phyloP scores from a whole-genome alignment of 2,888 invertebrate genomes.

The Ophion slaviceki region DNA sequence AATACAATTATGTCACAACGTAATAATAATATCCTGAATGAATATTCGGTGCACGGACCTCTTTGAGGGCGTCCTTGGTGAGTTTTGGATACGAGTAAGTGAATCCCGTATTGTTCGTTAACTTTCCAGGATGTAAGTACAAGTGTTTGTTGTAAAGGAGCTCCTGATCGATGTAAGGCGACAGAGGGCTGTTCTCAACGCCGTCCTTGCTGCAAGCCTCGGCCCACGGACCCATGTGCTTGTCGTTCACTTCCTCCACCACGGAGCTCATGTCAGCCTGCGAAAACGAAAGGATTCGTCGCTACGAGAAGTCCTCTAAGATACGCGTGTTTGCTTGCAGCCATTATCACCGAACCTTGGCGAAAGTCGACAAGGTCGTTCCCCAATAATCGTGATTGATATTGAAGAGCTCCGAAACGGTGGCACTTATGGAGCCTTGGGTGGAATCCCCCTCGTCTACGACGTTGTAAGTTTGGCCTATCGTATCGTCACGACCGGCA shows the following conservation, averaged over 20 bases:
- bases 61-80: constrained; percentile 86
- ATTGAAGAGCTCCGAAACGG: constrained; percentile 92
- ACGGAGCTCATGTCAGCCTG: constrained; percentile 92
- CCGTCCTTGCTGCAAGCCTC: constrained; percentile 91
- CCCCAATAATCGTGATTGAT: constrained; percentile 96
- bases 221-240: constrained; percentile 96
- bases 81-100: constrained; percentile 86
- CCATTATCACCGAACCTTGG: constrained; percentile 86
- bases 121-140: constrained; percentile 89
- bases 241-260: constrained; percentile 96
- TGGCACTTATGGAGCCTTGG: constrained; percentile 92
- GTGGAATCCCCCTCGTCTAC: constrained; percentile 93
- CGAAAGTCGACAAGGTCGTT: constrained; percentile 91
- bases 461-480: constrained; percentile 90
- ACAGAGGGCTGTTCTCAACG: constrained; percentile 93
- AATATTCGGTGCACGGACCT: constrained; percentile 82
- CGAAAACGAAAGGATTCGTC: constrained; percentile 62
- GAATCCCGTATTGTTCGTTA: constrained; percentile 86
- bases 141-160: constrained; percentile 92
- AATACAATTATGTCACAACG: no score
- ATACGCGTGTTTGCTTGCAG: not conserved
- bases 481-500: constrained; percentile 84
- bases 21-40: no score
- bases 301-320: not conserved
- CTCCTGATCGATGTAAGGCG: constrained; percentile 94